Percentiles rank a stretch among this genome's conserved stretches.
These are phyloP conservation scores for Dicaeum eximium DNA, from an alignment of 2,113 vertebrate species.

Conservation along the genomic window DNA sequence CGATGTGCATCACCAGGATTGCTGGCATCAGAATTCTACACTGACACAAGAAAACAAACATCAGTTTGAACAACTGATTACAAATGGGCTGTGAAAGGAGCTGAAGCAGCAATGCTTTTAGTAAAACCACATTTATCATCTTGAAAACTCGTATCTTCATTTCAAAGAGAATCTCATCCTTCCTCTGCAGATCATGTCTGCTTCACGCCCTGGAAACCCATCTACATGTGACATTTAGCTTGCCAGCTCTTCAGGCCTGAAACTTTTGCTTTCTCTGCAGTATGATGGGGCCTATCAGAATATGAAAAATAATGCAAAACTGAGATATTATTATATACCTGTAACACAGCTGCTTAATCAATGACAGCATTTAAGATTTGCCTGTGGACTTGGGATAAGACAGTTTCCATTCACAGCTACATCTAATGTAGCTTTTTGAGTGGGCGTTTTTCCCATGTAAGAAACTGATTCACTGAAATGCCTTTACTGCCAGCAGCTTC, in stretches of 20 bases:
- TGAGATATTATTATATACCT: background rate
- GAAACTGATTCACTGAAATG: background rate
- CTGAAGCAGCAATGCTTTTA: background rate
- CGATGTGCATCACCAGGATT: background rate
- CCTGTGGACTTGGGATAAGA: background rate
- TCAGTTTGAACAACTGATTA: background rate
- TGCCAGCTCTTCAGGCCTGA: background rate
- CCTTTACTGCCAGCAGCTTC: background rate
- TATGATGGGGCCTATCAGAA: background rate
- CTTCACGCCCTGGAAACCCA: background rate
- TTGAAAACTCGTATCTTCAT: background rate
- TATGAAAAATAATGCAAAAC: background rate
- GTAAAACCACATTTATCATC: background rate
- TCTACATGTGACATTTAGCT: accelerated
- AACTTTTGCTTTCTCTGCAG: background rate
- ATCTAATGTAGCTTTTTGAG: background rate
- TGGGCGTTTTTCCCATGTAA: accelerated
- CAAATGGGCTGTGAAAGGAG: background rate
- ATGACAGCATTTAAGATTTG: background rate
- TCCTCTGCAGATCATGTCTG: background rate
- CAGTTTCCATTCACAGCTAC: background rate
- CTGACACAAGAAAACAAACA: background rate
- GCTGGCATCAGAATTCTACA: background rate
- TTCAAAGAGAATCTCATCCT: background rate
- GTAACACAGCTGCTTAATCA: background rate